Evolutionary conservation across 2,888 invertebrate species (phyloP).

Genomic region (Heliconius hortense): DNA sequence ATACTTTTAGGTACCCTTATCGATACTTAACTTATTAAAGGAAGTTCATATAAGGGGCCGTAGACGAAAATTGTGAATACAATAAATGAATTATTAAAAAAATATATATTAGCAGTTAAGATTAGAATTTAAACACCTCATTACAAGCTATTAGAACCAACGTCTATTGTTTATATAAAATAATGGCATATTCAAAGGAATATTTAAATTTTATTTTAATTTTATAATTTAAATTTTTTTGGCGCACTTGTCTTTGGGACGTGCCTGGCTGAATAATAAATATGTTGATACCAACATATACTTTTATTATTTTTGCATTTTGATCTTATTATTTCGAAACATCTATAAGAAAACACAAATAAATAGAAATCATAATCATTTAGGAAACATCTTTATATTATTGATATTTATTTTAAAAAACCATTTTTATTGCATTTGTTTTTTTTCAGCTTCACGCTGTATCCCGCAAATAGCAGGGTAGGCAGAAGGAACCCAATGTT

Average conservation of each 20-base stretch:
- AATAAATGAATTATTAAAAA: constrained; percentile 10
- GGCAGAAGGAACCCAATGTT: too few relatives aligned
- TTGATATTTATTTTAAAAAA: too few relatives aligned
- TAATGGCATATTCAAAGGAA: constrained; percentile 9
- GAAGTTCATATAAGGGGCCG: constrained; percentile 15
- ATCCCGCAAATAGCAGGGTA: too few relatives aligned
- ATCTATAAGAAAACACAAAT: too few relatives aligned
- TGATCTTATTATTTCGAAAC: too few relatives aligned
- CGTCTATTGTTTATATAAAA: constrained; percentile 12
- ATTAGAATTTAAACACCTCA: constrained; percentile 29
- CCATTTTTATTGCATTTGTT: too few relatives aligned
- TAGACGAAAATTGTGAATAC: constrained; percentile 18
- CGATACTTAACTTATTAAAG: not conserved
- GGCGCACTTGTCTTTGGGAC: not conserved
- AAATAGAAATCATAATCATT: too few relatives aligned
- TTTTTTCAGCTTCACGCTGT: too few relatives aligned
- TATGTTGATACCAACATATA: not conserved
- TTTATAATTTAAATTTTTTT: not conserved
- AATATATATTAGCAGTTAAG: not conserved
- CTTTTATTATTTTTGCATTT: not conserved
- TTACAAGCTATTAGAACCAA: constrained; percentile 17
- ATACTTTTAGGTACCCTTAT: too few relatives aligned
- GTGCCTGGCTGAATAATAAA: not conserved
- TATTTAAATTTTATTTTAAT: constrained; percentile 13
- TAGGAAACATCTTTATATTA: too few relatives aligned